Conservation (phyloP, 2,113 vertebrate genomes). For the Eidolon helvum region DNA sequence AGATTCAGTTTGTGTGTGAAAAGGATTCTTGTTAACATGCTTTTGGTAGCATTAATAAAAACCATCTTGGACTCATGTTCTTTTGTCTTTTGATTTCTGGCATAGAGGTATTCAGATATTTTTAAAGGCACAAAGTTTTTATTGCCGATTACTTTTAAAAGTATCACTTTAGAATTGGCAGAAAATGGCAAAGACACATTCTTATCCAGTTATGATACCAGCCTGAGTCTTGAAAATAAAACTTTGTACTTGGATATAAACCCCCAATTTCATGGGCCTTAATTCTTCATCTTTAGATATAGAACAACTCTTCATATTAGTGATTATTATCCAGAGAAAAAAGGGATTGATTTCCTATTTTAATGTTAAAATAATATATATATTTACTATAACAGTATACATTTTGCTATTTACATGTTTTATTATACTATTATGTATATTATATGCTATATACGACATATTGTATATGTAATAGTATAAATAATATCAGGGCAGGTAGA, state of each 20-base stretch:
- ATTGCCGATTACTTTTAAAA: conserved; percentile 21
- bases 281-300: neutral
- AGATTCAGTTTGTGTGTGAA: neutral
- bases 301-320: neutral
- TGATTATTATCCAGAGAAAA: conserved; percentile 4
- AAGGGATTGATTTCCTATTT: neutral
- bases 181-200: neutral
- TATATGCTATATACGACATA: neutral
- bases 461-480: neutral
- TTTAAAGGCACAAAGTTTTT: neutral
- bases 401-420: neutral
- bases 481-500: neutral
- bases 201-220: neutral
- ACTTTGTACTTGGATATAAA: neutral
- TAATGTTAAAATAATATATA: neutral
- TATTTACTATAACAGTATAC: neutral
- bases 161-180: conserved; percentile 1
- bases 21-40: neutral
- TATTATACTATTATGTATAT: neutral
- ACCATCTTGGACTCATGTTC: neutral
- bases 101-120: neutral
- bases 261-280: neutral
- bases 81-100: neutral
- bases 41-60: conserved; percentile 16
- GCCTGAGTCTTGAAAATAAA: conserved; percentile 47